Percentiles rank a stretch among this genome's conserved stretches.
Conservation (phyloP, 2,888 invertebrate species). For the Furcula furcula region DNA sequence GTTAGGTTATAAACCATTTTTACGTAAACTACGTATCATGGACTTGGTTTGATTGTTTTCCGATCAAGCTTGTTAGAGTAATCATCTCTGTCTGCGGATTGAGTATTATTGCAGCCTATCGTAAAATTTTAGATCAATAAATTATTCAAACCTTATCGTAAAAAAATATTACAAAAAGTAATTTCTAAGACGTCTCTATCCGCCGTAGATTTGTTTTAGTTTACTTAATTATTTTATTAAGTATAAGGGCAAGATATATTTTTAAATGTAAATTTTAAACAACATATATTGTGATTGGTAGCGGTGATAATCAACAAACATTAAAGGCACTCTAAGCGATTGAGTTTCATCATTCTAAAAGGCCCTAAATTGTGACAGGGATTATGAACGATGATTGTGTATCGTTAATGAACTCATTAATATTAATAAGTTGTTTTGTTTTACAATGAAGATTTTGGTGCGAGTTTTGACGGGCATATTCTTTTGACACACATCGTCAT, state of each 20-base stretch:
- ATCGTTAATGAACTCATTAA: not conserved
- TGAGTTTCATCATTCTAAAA: not conserved
- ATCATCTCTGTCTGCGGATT: slow-evolving; percentile 26
- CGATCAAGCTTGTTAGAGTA: slow-evolving; percentile 40
- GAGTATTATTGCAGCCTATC: too few relatives aligned
- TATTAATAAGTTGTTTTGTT: not conserved
- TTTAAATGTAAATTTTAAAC: too few relatives aligned
- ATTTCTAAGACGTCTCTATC: too few relatives aligned
- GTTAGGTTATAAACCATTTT: slow-evolving; percentile 6
- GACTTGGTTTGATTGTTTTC: slow-evolving; percentile 35
- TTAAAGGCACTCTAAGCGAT: not conserved
- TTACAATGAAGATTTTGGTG: not conserved
- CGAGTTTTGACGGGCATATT: not conserved
- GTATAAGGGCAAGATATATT: too few relatives aligned
- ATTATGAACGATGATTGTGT: not conserved
- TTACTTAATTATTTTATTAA: too few relatives aligned
- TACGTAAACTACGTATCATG: slow-evolving; percentile 18
- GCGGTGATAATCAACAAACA: not conserved
- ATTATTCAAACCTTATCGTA: too few relatives aligned
- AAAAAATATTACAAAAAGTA: too few relatives aligned
- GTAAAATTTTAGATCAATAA: too few relatives aligned
- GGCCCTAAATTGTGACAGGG: not conserved
- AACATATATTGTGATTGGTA: too few relatives aligned
- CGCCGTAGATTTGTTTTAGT: too few relatives aligned
- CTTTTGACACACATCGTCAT: too few relatives aligned